Base-by-base conservation (phyloP, 2,888 invertebrate genomes). In the Nephrotoma guestfalica region DNA sequence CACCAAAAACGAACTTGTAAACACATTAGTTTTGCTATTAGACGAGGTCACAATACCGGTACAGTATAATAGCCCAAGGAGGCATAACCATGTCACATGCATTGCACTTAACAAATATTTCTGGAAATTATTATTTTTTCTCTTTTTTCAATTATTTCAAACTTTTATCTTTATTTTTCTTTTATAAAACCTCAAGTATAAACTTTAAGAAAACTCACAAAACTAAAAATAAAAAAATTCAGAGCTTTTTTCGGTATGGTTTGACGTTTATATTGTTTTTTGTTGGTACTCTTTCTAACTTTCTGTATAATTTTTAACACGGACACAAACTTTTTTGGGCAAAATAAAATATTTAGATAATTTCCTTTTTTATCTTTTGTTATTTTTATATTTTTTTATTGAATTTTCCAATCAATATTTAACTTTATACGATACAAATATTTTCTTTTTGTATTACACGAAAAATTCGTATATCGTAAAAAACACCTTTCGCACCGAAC, bases 1-100 rank as follows among this genome's bases (percentile, higher is more conserved):
- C 89, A 99, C 98, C 91, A 97, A 94, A 93, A 99, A 99, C 87
- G 97, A 96, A 92, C 98, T 99, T 91, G 98, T 99, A 93, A 98
- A 97, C 89, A 99, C 95, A 91, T 97, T 95, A 89, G 84, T 86
- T 15, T 87, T 41, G 40, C 86, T 86, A 43, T 86, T 86, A 15
- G 87, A 71, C 7, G 87, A 86, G 11, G 87, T 86, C 40, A 87
- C 87, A 83, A 87, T 30, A 47, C 87, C 87, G 42, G 87, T 86
- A 85, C 86, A 87, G 83, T 87, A 87, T 40, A 88, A 47, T 71
- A 88, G 86, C 86, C 88, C 88, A 42, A 88, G 85, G 45, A 88
- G 87, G 87, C 87, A 87, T 18, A 88, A 87, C 88, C 88, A 88
- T 87, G 83, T 86, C 83, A 87, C 87, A 87, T 87, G 86, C 88